Base-by-base conservation (phyloP, 2,113 vertebrate genomes). In the Crocuta crocuta region DNA sequence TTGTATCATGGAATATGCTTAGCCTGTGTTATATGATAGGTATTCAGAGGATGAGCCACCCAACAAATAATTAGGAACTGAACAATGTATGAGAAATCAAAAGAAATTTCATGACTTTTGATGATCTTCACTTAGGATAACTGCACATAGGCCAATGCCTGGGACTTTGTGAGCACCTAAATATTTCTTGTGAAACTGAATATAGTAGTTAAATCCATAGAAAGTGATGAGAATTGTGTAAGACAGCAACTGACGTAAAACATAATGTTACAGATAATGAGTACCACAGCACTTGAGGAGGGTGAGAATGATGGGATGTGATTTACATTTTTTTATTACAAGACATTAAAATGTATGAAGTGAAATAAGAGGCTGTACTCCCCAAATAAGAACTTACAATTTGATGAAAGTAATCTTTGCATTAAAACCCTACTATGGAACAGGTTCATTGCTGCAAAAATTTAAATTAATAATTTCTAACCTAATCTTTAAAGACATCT, bases 311-410 rank as follows among this genome's bases (percentile, higher is more conserved):
- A 96, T 11, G 17, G 17, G 19, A 89, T 91, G 12, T 82, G 43
- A 70, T 58, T 80, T 61, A 66, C n/a, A n/a, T 6, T 74, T 73
- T 73, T 79, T 71, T 68, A 93, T 81, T 94, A 80, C 0, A 81
- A 70, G 58, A 89, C 3, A 96, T 73, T 84, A 91, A 90, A 50
- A 81, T 82, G 33, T 73, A 93, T 66, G 8, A 94, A 94, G 65
- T 89, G 35, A 94, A 35, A 96, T 28, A 91, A 92, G 43, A 58
- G 28, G 2, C 5, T 83, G 45, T 58, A 93, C 23, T 4, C 5
- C 28, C 35, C 58, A 79, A 91, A 43, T 90, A 65, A 33, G 55
- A 97, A 90, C 58, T 87, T 87, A 90, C 8, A 85, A 82, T 90
- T 81, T 35, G 26, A 87, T 90, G 26, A 71, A 86, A 65, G n/a